Percentiles rank a stretch among this genome's conserved stretches.
Evolutionary conservation across 2,888 invertebrate species (phyloP).

Genomic region (Sympetrum striolatum): DNA sequence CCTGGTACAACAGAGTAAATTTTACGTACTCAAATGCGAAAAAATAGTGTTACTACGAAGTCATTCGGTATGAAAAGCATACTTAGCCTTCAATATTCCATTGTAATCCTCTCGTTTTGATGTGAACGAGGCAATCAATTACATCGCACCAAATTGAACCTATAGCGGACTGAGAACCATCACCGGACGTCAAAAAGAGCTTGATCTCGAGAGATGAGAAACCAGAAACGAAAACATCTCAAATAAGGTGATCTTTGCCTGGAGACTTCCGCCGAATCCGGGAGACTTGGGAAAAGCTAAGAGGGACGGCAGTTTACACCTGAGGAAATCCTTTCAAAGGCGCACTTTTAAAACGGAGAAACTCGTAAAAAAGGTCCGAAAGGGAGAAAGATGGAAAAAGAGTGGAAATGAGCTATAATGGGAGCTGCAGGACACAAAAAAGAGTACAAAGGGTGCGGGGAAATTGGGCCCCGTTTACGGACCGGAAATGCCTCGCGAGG

Average conservation of each 20-base stretch:
- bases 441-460: not conserved
- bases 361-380: not conserved
- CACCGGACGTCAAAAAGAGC: too few species aligned
- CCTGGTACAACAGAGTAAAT: too few species aligned
- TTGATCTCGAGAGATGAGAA: not conserved
- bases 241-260: too few species aligned
- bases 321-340: slow-evolving; percentile 34
- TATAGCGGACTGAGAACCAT: too few species aligned
- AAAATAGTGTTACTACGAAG: too few species aligned
- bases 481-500: not conserved
- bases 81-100: too few species aligned
- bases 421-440: not conserved
- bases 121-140: too few species aligned
- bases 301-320: slow-evolving; percentile 25
- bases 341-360: not conserved
- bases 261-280: too few species aligned
- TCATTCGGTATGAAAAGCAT: too few species aligned
- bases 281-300: not conserved
- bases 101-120: too few species aligned
- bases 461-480: not conserved
- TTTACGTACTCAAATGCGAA: too few species aligned
- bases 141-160: too few species aligned
- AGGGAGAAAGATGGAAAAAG: not conserved
- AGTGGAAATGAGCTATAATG: slow-evolving; percentile 6
- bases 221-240: not conserved